Evolutionary conservation across 2,888 invertebrate genomes (phyloP), one percentile per base, ranked within the genome.

Genomic region (Rotaria socialis): DNA sequence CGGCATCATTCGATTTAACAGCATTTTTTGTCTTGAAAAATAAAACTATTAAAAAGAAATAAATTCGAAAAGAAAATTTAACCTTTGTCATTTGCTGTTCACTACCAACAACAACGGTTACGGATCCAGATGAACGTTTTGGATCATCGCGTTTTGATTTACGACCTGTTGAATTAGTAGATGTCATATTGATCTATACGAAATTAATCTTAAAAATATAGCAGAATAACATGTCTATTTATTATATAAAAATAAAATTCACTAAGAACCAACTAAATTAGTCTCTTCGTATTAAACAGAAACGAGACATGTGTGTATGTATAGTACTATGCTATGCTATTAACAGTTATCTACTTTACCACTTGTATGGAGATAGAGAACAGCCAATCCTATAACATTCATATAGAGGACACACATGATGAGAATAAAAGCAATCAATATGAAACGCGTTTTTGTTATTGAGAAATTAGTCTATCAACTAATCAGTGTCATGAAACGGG

Each of bases 121-220:
- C 24, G 5, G 80, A 14, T 47, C n/a, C 47, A n/a, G 80, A 47
- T 47, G 80, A 80, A 80, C 80, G 80, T 80, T 43, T 47, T 16
- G 80, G 80, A 80, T 80, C 80, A 47, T 80, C 80, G 47, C 80
- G 80, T 80, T 80, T 80, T 0, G 47, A 80, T 80, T 47, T 80
- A n/a, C 47, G 80, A 47, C 16, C 24, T 80, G 80, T 27, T 27
- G 67, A 27, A 67, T 35, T 67, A 16, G 67, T 67, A 35, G 67
- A 67, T 67, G 67, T 67, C 67, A 67, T 67, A 56, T 56, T 56
- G 24, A 56, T 35, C 14, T 22, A 24, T 1, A 7, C 7, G 56
- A 56, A 24, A 24, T 56, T 22, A 24, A 56, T 56, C 56, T 56
- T 7, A 56, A 56, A 67, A 1, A 60, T 27, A 27, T 2, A 52